Base-by-base conservation (phyloP, 2,888 invertebrate genomes). In the Caenorhabditis japonica region DNA sequence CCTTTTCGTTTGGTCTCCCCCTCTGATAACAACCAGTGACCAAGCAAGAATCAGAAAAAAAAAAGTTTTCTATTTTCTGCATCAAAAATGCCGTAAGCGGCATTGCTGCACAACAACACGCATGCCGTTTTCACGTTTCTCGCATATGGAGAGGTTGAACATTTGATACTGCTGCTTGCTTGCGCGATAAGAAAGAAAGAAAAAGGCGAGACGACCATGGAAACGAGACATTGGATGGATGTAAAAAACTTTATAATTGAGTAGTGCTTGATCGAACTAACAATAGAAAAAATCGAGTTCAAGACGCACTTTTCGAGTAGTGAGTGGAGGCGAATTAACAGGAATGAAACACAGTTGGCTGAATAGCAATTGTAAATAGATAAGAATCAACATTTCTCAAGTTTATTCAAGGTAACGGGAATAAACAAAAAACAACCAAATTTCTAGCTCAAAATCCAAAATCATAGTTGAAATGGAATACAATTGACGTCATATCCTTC, bases 151-250 rank as follows among this genome's bases (percentile, higher is more conserved):
- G 12, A 17, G 25, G 19, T 27, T 64, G 49, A 64, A 64, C 55
- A 64, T 56, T 56, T 64, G 64, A 64, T 64, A 49, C 39, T 56
- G 19, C n/a, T n/a, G n/a, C n/a, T n/a, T n/a, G n/a, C n/a, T n/a
- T n/a, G n/a, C n/a, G n/a, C n/a, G n/a, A n/a, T n/a, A n/a, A n/a
- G n/a, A n/a, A n/a, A n/a, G n/a, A n/a, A n/a, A n/a, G 38, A 39
- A 13, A 36, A 41, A 44, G 25, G 17, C 33, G 30, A 7, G 34
- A 15, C 36, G 43, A 34, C 15, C 17, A 43, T 12, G 25, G 30
- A 49, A 49, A 49, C 49, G 33, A 49, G 49, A 49, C 49, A 13
- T 34, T 30, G 21, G 15, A 15, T 17, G 13, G n/a, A n/a, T n/a
- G n/a, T n/a, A 49, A 34, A 27, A 25, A 49, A 23, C 25, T 25